Evolutionary conservation across 2,797 vertebrate species (phyloP).

Genomic region (Galagoides demidoff): DNA sequence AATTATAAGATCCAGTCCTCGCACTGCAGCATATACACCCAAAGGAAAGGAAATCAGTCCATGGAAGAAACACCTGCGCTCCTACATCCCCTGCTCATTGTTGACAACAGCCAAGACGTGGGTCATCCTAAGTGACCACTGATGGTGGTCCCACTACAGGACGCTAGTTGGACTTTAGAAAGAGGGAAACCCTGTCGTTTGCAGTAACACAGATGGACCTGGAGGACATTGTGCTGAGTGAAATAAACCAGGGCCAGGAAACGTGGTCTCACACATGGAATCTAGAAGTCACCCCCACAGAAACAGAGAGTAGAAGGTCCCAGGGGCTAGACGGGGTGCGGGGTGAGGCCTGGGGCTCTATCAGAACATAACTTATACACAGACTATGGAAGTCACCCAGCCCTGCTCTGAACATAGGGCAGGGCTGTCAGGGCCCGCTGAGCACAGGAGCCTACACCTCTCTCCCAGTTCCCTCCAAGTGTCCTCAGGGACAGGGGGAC

Average conservation of each 20-base stretch:
- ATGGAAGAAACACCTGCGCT: neutral
- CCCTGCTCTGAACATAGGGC: neutral
- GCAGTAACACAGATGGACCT: accelerated
- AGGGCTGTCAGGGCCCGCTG: neutral
- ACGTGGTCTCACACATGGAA: neutral
- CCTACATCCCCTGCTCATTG: neutral
- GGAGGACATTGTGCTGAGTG: neutral
- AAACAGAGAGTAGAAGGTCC: neutral
- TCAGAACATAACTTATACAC: too few relatives aligned
- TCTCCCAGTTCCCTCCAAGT: too few relatives aligned
- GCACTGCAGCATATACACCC: accelerated
- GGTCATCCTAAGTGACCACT: neutral
- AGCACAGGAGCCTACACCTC: neutral
- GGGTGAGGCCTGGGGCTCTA: neutral
- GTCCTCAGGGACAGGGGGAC: neutral
- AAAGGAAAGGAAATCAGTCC: neutral
- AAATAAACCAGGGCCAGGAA: neutral
- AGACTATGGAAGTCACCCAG: accelerated
- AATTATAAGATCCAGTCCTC: neutral
- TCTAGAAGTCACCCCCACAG: too few relatives aligned
- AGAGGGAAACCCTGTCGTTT: neutral
- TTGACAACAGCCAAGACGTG: neutral
- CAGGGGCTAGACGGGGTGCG: too few relatives aligned
- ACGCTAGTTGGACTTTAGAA: neutral
- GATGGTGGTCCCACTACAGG: accelerated